These are phyloP conservation scores for Notocelia uddmanniana DNA, from an alignment of 2,888 invertebrate species.

Conservation along the genomic window DNA sequence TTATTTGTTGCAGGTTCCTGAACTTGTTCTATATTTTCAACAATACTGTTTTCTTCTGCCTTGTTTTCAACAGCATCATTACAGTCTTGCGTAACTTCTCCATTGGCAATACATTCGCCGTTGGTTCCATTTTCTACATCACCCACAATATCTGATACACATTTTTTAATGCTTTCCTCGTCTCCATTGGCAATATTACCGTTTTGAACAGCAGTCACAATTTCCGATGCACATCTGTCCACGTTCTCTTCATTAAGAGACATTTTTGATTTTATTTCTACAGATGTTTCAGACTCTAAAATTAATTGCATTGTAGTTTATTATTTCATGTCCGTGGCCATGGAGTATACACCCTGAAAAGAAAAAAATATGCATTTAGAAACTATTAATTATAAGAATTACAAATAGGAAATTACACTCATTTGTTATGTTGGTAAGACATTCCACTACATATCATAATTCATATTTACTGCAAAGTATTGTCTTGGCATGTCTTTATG, in stretches of 20 bases:
- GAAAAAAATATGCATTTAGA: slow-evolving; percentile 47
- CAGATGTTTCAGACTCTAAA: slow-evolving; percentile 63
- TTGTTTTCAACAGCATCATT: neutral
- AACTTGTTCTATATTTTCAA: slow-evolving; percentile 46
- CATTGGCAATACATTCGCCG: slow-evolving; percentile 49
- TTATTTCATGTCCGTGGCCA: slow-evolving; percentile 53
- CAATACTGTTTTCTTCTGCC: slow-evolving; percentile 13
- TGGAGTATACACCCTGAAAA: slow-evolving; percentile 60
- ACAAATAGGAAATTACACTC: too few relatives aligned
- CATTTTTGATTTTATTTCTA: slow-evolving; percentile 69
- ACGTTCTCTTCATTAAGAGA: slow-evolving; percentile 60
- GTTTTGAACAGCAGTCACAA: slow-evolving; percentile 50
- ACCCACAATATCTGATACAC: slow-evolving; percentile 53
- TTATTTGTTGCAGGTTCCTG: slow-evolving; percentile 36
- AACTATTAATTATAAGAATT: slow-evolving; percentile 1
- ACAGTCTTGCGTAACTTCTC: slow-evolving; percentile 55
- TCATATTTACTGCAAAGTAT: too few relatives aligned
- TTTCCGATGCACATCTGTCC: slow-evolving; percentile 57
- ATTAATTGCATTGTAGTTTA: slow-evolving; percentile 82
- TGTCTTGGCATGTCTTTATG: too few relatives aligned
- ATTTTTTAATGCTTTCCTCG: slow-evolving; percentile 59
- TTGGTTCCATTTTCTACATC: slow-evolving; percentile 46
- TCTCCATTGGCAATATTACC: slow-evolving; percentile 53
- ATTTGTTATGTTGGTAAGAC: too few relatives aligned
- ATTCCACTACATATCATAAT: too few relatives aligned